Percentiles rank a stretch among this genome's conserved stretches.
Conservation (phyloP, 92 coral and sea anemone genomes). For the Micromussa lordhowensis region DNA sequence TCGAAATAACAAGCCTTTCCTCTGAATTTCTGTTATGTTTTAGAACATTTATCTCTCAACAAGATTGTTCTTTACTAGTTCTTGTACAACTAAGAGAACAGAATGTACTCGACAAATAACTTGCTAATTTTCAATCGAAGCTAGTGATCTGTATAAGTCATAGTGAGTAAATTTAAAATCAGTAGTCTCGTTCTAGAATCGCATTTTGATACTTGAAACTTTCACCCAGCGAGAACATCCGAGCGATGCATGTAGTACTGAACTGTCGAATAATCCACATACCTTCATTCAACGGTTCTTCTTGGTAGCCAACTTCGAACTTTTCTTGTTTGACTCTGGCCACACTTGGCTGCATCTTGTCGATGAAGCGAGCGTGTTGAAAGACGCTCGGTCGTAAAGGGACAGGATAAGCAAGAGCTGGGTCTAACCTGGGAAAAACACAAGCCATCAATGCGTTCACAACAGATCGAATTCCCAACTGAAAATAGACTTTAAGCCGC, state of each 20-base stretch:
- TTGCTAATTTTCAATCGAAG: background rate
- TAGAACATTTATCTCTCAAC: background rate
- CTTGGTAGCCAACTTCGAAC: slow-evolving; percentile 63
- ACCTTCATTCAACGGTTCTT: slow-evolving; percentile 77
- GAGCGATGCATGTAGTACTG: background rate
- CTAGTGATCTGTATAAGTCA: background rate
- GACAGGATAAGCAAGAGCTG: slow-evolving; percentile 85
- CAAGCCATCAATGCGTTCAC: slow-evolving; percentile 19
- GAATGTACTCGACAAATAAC: background rate
- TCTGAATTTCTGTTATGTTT: background rate
- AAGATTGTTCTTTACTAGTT: background rate
- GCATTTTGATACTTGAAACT: background rate
- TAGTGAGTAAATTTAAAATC: background rate
- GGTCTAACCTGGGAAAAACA: slow-evolving; percentile 76
- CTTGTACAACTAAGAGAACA: background rate
- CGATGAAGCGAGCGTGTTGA: slow-evolving; percentile 89
- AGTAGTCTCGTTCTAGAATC: background rate
- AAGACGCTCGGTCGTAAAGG: slow-evolving; percentile 86
- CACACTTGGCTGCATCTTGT: slow-evolving; percentile 86
- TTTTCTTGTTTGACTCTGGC: slow-evolving; percentile 78
- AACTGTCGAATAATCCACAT: slow-evolving; percentile 14
- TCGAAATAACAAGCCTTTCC: background rate
- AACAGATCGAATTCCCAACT: slow-evolving; percentile 12
- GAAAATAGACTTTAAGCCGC: background rate
- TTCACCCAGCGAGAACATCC: background rate